Evolutionary conservation across 2,888 invertebrate species (phyloP), one percentile per base, ranked within the genome.

Genomic region (Noctua comes): DNA sequence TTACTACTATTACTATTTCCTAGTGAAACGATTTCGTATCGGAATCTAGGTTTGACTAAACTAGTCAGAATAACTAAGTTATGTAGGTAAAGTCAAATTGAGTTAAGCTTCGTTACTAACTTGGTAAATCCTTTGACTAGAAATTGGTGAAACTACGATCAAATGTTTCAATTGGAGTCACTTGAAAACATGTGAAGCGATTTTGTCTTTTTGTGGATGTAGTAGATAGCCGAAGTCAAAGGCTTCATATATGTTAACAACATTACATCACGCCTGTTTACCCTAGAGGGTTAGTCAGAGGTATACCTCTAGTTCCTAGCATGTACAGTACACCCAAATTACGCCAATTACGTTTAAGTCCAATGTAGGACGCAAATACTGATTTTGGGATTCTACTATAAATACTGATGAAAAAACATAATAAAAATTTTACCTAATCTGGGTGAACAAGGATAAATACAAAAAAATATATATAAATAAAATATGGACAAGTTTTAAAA

Each of bases 91-190:
- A 31, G 54, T 54, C 18, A 40, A 70, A 73, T 40, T 62, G 51
- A 70, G 24, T 84, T n/a, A 84, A 46, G 46, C 31, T 62, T 54
- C 40, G 46, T 73, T 79, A 66, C 59, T 62, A 70, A 84, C 73
- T 79, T 69, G 18, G 65, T 64, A 43, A 72, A 59, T 51, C 65
- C 69, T 73, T 65, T 69, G 51, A 54, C 59, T 66, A 69, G 64
- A n/a, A 84, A 78, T 66, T 66, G 18, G 43, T 75, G 24, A 51
- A 81, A 64, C n/a, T 62, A 46, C 3, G n/a, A 66, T 54, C 10
- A 78, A 48, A 59, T 70, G 43, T 62, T 68, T 68, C 48, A 76
- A 62, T 46, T 68, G 36, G 36, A 24, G 57, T 62, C 1, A 21
- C 21, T 27, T 7, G 13, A 64, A 64, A 54, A 46, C 27, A 36